Base-by-base conservation (phyloP, 2,113 vertebrate genomes). In the Hydrolagus affinis region DNA sequence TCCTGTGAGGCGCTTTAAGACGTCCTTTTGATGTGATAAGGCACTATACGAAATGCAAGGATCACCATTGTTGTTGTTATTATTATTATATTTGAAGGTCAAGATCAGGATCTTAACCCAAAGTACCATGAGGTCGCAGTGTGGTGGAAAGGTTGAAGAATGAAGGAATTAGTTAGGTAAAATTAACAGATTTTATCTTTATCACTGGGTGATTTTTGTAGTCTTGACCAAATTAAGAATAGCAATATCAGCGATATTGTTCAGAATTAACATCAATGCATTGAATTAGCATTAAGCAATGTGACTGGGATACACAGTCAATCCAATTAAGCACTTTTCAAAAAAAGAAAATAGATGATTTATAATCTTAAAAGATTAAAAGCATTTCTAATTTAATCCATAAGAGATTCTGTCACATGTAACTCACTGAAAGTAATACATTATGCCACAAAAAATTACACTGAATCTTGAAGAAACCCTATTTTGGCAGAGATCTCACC, bases 401-500 rank as follows among this genome's bases (percentile, higher is more conserved):
- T 73, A 85, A 77, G 12, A 74, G 3, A 25, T 10, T n/a, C 25
- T 23, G 17, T 73, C 21, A 73, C 1, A 75, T 30, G 7, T 73
- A 19, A 30, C 66, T 85, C 28, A 72, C 3, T 75, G 72, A 60
- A 72, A 28, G 23, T n/a, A 74, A 15, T 56, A n/a, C 78, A n/a
- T 32, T 57, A 25, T 19, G 11, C 25, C 69, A 70, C 44, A 73
- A 57, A 59, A n/a, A 25, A 44, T 59, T 57, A 25, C 6, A 85
- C 64, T 85, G 28, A 12, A 12, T 57, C 14, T 80, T 66, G 14
- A 12, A 44, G 14, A 69, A 28, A 86, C 8, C 6, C 44, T 44
- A 44, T 17, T 44, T 68, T 30, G 56, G 3, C 17, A 86, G 73
- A 74, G 92, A 90, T 23, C 91, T 89, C 92, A 99, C 98, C 90